Evolutionary conservation across 2,113 vertebrate species (phyloP).

Genomic region (Acanthochromis polyacanthus): DNA sequence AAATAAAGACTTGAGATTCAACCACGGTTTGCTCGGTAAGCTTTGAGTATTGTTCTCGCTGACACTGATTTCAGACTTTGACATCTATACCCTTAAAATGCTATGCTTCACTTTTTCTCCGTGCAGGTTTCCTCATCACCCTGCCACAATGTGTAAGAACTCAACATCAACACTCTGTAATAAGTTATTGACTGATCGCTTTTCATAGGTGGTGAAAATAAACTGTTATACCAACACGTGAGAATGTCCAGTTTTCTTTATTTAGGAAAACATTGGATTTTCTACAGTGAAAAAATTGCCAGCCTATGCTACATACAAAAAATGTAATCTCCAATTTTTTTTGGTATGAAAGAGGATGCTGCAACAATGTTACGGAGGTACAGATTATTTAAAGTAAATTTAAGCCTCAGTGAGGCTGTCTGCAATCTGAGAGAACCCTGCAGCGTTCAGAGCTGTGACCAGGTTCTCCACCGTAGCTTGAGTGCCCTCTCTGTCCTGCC

Average conservation of each 20-base stretch:
- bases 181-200: slow-evolving; percentile 90
- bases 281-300: slow-evolving; percentile 47
- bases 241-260: slow-evolving; percentile 11
- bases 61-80: slow-evolving; percentile 20
- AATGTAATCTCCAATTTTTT: slow-evolving; percentile 28
- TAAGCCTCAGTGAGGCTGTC: slow-evolving; percentile 86
- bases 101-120: slow-evolving; percentile 53
- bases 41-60: slow-evolving; percentile 37
- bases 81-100: slow-evolving; percentile 20
- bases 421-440: slow-evolving; percentile 88
- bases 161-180: slow-evolving; percentile 78
- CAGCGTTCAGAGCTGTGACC: slow-evolving; percentile 85
- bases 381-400: background rate
- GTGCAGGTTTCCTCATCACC: slow-evolving; percentile 54
- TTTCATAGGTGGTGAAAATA: slow-evolving; percentile 90
- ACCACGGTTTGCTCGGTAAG: slow-evolving; percentile 46
- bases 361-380: slow-evolving; percentile 9
- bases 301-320: slow-evolving; percentile 60
- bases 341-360: slow-evolving; percentile 44
- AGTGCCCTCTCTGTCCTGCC: slow-evolving; percentile 94
- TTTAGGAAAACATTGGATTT: slow-evolving; percentile 51
- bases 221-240: slow-evolving; percentile 86
- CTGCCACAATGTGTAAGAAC: slow-evolving; percentile 85
- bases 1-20: slow-evolving; percentile 70
- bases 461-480: slow-evolving; percentile 92